phyloP scores from a whole-genome alignment of 2,888 invertebrate species.

The Exocentrus adspersus region DNA sequence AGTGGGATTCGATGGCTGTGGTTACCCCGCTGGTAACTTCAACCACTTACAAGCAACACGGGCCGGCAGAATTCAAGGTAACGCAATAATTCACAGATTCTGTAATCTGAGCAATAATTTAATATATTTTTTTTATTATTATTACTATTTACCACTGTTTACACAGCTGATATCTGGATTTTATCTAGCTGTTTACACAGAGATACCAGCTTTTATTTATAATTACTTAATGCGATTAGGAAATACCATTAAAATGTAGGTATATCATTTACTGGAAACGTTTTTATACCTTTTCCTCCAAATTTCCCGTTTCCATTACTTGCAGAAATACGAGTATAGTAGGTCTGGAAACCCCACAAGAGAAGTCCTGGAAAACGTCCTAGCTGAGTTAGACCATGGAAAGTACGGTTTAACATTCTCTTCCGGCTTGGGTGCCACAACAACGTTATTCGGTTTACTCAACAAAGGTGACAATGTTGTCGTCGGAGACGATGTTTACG shows the following conservation, averaged over 20 bases:
- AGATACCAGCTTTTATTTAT: too few relatives aligned
- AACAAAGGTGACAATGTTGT: constrained; percentile 90
- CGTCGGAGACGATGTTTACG: constrained; percentile 93
- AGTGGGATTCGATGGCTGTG: constrained; percentile 87
- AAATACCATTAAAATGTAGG: too few relatives aligned
- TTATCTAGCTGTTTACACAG: too few relatives aligned
- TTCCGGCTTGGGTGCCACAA: constrained; percentile 90
- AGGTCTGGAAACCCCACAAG: constrained; percentile 83
- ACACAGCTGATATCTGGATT: too few relatives aligned
- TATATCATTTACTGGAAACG: too few relatives aligned
- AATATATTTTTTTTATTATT: too few relatives aligned
- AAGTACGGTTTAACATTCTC: constrained; percentile 85
- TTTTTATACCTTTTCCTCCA: too few relatives aligned
- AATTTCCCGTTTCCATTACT: constrained; percentile 29
- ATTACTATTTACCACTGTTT: too few relatives aligned
- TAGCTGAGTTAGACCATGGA: constrained; percentile 91
- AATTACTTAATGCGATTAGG: too few relatives aligned
- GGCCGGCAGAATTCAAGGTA: constrained; percentile 84
- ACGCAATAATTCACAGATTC: not conserved
- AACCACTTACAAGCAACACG: constrained; percentile 92
- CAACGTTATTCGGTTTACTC: constrained; percentile 79
- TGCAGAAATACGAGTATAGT: constrained; percentile 93
- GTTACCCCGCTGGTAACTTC: constrained; percentile 90
- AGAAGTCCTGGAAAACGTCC: constrained; percentile 84
- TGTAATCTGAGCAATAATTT: too few relatives aligned